Base-by-base conservation (phyloP, 2,797 vertebrate species). In the Ptychadena robeensis region DNA sequence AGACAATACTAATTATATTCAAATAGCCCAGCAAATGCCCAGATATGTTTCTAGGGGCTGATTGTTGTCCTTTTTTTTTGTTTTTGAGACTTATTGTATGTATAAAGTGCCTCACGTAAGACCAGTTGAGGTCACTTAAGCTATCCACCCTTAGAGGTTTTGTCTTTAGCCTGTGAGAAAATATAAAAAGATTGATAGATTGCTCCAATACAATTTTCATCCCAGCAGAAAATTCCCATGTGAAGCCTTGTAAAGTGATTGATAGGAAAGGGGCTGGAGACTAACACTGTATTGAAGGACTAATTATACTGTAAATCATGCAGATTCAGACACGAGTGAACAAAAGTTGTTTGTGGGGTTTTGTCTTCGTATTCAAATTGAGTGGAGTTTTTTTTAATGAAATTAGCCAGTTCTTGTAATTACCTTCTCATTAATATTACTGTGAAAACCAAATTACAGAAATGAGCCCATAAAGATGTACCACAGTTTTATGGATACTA, bases 271-370 rank as follows among this genome's bases (percentile, higher is more conserved):
- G 84, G 86, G 83, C 81, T 89, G 87, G 88, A 86, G 89, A 85
- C 73, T 81, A 48, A 28, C 37, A 80, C 86, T 83, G 87, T 89
- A 82, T 71, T 85, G 86, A 82, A 76, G 25, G 81, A 86, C 88
- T 93, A 92, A 92, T 92, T 91, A 92, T 91, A 92, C 91, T 94
- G 93, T 95, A 95, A 96, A 94, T 95, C 94, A 93, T 89, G 89
- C 87, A 88, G 76, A 89, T 88, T 86, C 85, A 70, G 87, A 90
- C 87, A 73, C 12, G 35, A 6, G 70, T n/a, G 34, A 92, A 95
- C 92, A 94, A 92, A 91, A 88, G 65, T 83, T 86, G 70, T 87
- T 85, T 70, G 37, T 86, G 88, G 85, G 90, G 88, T 85, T 89
- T 90, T 87, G 87, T 91, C 85, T 90, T 86, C 83, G 86, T 86